A percentile compares a stretch with the other conserved stretches of the same genome.
These are phyloP conservation scores for Thaumatotibia leucotreta DNA, from an alignment of 1,140 invertebrate species.

Conservation along the genomic window DNA sequence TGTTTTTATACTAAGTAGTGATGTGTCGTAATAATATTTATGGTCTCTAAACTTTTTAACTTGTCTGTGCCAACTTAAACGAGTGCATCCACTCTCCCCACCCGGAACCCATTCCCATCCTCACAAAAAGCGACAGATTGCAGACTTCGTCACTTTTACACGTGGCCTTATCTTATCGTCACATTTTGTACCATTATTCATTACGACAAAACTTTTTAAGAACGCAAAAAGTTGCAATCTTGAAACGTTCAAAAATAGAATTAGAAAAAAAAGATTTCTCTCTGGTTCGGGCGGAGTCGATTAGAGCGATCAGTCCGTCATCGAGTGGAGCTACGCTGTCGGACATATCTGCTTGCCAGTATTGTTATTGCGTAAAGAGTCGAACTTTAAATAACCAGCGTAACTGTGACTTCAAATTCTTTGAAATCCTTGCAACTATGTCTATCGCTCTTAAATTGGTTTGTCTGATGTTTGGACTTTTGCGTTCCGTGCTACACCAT, in stretches of 20 bases:
- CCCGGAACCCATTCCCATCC: not conserved
- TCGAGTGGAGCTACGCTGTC: not conserved
- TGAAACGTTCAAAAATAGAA: not conserved
- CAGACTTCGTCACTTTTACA: slow-evolving; percentile 26
- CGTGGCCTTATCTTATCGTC: slow-evolving; percentile 45
- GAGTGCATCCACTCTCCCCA: not conserved
- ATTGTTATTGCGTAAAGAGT: too few relatives aligned
- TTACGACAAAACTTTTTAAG: not conserved
- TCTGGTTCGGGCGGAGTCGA: not conserved
- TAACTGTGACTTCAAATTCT: too few relatives aligned
- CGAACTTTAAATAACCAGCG: too few relatives aligned
- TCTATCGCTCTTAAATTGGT: too few relatives aligned
- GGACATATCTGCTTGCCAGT: not conserved
- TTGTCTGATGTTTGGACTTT: too few relatives aligned
- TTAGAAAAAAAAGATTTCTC: not conserved
- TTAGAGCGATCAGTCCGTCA: not conserved
- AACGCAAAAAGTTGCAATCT: not conserved
- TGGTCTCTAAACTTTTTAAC: too few relatives aligned
- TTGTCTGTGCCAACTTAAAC: too few relatives aligned
- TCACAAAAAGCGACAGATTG: slow-evolving; percentile 36
- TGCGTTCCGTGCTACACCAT: too few relatives aligned
- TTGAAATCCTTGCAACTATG: too few relatives aligned
- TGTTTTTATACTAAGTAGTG: too few relatives aligned
- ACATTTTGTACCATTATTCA: slow-evolving; percentile 28
- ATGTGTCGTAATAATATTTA: too few relatives aligned